Conservation (phyloP, 1,140 invertebrate genomes). For the Maconellicoccus hirsutus region DNA sequence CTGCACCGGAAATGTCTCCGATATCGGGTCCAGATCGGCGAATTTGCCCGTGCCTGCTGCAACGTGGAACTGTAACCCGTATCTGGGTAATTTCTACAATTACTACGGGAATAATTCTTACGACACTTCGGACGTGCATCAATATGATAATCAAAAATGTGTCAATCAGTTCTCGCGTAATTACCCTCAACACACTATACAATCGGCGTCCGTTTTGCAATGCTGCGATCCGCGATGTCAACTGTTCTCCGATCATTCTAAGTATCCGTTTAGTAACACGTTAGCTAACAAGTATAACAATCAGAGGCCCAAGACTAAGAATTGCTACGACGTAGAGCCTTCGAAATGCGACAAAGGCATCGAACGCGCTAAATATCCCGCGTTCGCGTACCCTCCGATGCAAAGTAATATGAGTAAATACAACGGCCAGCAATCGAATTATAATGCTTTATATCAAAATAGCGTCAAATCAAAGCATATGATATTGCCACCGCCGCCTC, state of each 20-base stretch:
- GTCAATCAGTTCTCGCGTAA: neutral
- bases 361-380: neutral
- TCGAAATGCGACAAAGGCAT: neutral
- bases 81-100: constrained; percentile 12
- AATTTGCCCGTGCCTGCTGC: neutral
- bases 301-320: neutral
- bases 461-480: neutral
- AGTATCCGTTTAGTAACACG: neutral
- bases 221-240: constrained; percentile 10
- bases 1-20: neutral
- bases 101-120: neutral
- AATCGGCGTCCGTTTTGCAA: neutral
- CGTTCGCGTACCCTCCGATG: neutral
- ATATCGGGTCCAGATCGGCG: neutral
- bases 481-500: neutral
- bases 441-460: neutral
- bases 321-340: neutral
- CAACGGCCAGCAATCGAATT: neutral
- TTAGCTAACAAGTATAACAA: constrained; percentile 20
- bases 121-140: neutral
- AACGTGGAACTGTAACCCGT: constrained; percentile 7
- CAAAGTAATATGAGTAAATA: neutral
- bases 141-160: constrained; percentile 7
- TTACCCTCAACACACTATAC: neutral
- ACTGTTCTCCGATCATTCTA: neutral